phyloP scores from a whole-genome alignment of 1,140 invertebrate genomes.

The Orius insidiosus region DNA sequence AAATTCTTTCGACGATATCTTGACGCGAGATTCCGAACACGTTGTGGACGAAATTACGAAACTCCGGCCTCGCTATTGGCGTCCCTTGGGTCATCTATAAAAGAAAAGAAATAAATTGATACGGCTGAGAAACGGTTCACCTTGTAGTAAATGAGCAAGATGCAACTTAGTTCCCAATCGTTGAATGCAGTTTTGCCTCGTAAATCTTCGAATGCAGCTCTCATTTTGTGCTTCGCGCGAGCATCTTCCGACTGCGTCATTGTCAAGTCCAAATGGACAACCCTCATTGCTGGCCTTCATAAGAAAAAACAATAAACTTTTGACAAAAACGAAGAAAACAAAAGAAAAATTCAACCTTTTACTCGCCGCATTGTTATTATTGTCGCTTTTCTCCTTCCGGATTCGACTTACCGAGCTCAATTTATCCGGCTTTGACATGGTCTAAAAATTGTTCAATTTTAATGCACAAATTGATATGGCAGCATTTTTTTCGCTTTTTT shows the following conservation, averaged over 20 bases:
- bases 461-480: too few relatives aligned
- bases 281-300: not conserved
- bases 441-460: too few relatives aligned
- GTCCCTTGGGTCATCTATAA: not conserved
- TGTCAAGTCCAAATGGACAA: slow-evolving; percentile 11
- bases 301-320: too few relatives aligned
- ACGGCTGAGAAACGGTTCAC: not conserved
- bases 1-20: slow-evolving; percentile 7
- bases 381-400: too few relatives aligned
- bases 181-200: slow-evolving; percentile 9
- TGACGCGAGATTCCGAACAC: slow-evolving; percentile 4
- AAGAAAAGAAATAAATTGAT: not conserved
- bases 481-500: too few relatives aligned
- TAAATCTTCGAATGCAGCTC: not conserved
- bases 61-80: not conserved
- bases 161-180: slow-evolving; percentile 8
- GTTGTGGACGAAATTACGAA: slow-evolving; percentile 2
- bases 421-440: too few relatives aligned
- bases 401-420: too few relatives aligned
- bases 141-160: slow-evolving; percentile 1
- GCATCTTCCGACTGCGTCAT: slow-evolving; percentile 8
- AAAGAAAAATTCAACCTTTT: too few relatives aligned
- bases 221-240: not conserved
- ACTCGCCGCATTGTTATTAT: too few relatives aligned
- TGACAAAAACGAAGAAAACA: too few relatives aligned